Conservation (phyloP, 2,797 vertebrate genomes). For the Lerista edwardsae region DNA sequence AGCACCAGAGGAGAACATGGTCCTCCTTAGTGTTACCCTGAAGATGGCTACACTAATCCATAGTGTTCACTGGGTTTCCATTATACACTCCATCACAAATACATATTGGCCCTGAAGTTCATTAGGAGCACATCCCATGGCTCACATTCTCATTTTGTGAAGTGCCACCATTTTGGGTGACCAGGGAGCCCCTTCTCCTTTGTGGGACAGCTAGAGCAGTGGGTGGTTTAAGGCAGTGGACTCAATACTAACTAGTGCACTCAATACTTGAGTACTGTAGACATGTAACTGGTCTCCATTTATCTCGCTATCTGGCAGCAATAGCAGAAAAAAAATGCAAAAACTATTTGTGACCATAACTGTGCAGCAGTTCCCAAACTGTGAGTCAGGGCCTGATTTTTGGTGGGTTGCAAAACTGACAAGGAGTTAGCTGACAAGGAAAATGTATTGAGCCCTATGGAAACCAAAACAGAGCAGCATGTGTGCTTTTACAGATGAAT, state of each 20-base stretch:
- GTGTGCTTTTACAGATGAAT: too few relatives aligned
- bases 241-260: background rate
- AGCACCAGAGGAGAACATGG: too few relatives aligned
- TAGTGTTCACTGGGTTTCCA: background rate
- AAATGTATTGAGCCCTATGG: too few relatives aligned
- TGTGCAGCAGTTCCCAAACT: too few relatives aligned
- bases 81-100: background rate
- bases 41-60: too few relatives aligned
- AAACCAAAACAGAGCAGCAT: too few relatives aligned
- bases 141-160: background rate
- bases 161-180: background rate
- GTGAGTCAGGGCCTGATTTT: too few relatives aligned
- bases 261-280: background rate
- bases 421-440: too few relatives aligned
- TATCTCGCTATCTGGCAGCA: background rate
- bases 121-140: background rate
- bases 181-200: background rate
- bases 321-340: background rate
- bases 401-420: too few relatives aligned
- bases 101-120: background rate
- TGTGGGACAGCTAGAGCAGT: too few relatives aligned
- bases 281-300: background rate
- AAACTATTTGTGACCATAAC: background rate
- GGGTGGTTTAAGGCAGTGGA: background rate
- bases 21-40: too few relatives aligned